A percentile compares a stretch with the other conserved stretches of the same genome.
Evolutionary conservation across 2,113 vertebrate species (phyloP).

Genomic region (Crotalus helleri): DNA sequence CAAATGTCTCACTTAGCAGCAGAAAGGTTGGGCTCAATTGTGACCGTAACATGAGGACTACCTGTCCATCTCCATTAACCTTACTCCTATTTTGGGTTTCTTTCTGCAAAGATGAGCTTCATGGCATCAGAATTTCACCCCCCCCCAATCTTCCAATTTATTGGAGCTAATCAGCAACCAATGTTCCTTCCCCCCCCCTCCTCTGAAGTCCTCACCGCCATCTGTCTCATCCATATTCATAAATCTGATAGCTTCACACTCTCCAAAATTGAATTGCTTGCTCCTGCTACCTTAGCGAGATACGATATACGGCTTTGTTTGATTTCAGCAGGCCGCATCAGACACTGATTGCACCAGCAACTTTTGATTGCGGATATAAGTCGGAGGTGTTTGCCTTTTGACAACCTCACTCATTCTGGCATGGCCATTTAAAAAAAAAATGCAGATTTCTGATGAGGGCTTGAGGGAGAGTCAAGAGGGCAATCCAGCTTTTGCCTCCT

Average conservation of each 20-base stretch:
- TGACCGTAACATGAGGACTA: neutral
- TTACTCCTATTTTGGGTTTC: neutral
- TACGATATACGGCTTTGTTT: constrained; percentile 10
- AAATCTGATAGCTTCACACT: neutral
- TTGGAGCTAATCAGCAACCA: neutral
- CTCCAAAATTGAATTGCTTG: constrained; percentile 1
- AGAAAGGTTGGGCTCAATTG: neutral
- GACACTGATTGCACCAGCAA: constrained; percentile 32
- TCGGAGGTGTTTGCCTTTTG: constrained; percentile 38
- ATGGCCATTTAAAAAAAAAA: constrained; percentile 30
- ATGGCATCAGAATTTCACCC: neutral
- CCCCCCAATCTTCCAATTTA: neutral
- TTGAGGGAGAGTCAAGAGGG: constrained; percentile 34
- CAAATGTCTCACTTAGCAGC: neutral
- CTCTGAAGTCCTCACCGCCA: neutral
- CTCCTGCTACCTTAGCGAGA: neutral
- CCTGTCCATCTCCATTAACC: neutral
- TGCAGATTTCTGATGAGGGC: neutral
- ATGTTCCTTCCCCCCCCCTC: neutral
- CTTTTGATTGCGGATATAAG: constrained; percentile 41
- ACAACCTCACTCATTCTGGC: constrained; percentile 22
- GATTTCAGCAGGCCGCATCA: constrained; percentile 26
- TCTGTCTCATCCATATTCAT: constrained; percentile 43
- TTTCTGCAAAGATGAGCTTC: too few relatives aligned
- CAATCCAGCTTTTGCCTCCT: constrained; percentile 25